Percentiles rank a stretch among this genome's conserved stretches.
Evolutionary conservation across 1,140 invertebrate genomes (phyloP).

Genomic region (Oedothorax gibbosus): DNA sequence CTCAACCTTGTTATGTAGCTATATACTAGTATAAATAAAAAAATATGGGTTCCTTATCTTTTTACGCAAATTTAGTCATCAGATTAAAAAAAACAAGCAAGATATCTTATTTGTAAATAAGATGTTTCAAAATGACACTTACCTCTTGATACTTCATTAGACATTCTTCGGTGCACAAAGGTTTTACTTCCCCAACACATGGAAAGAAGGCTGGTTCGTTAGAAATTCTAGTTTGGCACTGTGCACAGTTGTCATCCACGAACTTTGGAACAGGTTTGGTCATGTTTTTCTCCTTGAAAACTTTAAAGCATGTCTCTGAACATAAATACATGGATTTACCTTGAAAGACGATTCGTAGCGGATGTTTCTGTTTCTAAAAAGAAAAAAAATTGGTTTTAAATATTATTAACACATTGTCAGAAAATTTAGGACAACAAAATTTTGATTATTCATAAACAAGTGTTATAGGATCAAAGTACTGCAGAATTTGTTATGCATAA

Average conservation of each 20-base stretch:
- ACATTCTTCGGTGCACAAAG: conserved; percentile 65
- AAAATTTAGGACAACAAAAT: not conserved
- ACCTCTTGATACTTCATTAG: conserved; percentile 65
- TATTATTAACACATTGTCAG: not conserved
- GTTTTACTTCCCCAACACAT: conserved; percentile 58
- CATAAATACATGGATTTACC: conserved; percentile 69
- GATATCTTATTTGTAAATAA: not conserved
- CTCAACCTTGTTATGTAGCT: too few relatives aligned
- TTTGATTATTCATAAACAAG: not conserved
- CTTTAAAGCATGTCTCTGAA: conserved; percentile 68
- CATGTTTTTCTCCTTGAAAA: conserved; percentile 68
- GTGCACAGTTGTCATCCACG: conserved; percentile 57
- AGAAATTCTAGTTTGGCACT: conserved; percentile 60
- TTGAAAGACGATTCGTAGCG: conserved; percentile 70
- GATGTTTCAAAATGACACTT: conserved; percentile 55
- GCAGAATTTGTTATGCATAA: not conserved
- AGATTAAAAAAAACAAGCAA: not conserved
- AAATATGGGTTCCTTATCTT: not conserved
- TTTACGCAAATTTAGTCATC: not conserved
- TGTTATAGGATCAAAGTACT: not conserved
- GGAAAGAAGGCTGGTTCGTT: conserved; percentile 58
- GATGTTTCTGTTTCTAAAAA: conserved; percentile 68
- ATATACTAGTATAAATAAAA: not conserved
- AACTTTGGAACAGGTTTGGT: conserved; percentile 54
- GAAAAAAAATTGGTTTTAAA: not conserved